A percentile compares a stretch with the other conserved stretches of the same genome.
Evolutionary conservation across 2,888 invertebrate species (phyloP).

Genomic region (Drosophila quinaria): DNA sequence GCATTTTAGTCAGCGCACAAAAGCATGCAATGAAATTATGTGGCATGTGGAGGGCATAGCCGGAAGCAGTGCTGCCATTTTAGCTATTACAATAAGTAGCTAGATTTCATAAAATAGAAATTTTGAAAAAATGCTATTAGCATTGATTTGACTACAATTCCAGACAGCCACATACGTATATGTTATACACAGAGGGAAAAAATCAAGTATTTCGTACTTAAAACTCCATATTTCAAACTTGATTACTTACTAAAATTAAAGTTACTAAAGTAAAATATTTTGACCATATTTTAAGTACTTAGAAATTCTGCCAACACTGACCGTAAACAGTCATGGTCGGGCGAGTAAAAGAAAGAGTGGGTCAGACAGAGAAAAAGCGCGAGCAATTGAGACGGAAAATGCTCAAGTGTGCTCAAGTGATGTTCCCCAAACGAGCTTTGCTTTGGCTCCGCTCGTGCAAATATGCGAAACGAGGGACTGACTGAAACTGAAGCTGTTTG

Average conservation of each 20-base stretch:
- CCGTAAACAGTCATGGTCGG: slow-evolving; percentile 26
- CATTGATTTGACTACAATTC: too few species aligned
- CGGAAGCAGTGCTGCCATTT: slow-evolving; percentile 24
- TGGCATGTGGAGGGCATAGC: slow-evolving; percentile 36
- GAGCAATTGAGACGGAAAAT: not conserved
- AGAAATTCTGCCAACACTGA: not conserved
- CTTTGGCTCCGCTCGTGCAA: slow-evolving; percentile 68
- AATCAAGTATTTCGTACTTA: too few species aligned
- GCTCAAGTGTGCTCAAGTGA: slow-evolving; percentile 70
- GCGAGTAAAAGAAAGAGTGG: slow-evolving; percentile 5
- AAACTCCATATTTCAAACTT: too few species aligned
- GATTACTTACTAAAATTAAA: too few species aligned
- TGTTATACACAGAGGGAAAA: too few species aligned
- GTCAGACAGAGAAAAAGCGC: not conserved
- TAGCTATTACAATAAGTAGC: not conserved
- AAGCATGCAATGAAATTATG: slow-evolving; percentile 73
- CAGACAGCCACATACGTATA: too few species aligned
- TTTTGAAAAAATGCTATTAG: too few species aligned
- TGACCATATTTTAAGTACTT: too few species aligned
- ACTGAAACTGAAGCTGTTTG: slow-evolving; percentile 52
- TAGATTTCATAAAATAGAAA: not conserved
- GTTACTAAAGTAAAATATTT: too few species aligned
- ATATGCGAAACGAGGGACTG: slow-evolving; percentile 56
- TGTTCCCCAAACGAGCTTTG: slow-evolving; percentile 57
- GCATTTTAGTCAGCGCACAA: slow-evolving; percentile 54